Conservation (phyloP, 2,888 invertebrate species). For the Drepana falcataria region DNA sequence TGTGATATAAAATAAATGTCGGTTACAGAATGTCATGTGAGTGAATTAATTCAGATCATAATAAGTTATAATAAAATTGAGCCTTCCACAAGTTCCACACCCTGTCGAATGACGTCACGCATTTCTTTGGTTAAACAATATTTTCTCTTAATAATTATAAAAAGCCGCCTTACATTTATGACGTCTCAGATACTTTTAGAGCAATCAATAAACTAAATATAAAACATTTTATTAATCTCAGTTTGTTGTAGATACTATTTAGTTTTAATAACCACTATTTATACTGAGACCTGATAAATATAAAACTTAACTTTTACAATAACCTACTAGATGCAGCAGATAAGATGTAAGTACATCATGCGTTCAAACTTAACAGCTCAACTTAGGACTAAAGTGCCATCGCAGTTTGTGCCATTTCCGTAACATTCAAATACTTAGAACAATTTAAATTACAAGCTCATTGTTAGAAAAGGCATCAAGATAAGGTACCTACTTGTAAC, state of each 20-base stretch:
- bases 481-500: neutral
- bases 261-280: neutral
- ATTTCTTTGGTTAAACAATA: conserved; percentile 19
- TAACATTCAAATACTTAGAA: neutral
- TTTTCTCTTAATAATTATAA: neutral
- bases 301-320: neutral
- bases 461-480: neutral
- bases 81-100: conserved; percentile 6
- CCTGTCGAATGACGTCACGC: neutral
- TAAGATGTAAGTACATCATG: conserved; percentile 10
- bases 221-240: too few species aligned
- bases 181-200: neutral
- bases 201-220: too few species aligned
- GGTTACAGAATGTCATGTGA: conserved; percentile 15
- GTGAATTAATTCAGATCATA: conserved; percentile 14
- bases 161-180: neutral
- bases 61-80: conserved; percentile 12
- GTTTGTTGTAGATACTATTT: too few species aligned
- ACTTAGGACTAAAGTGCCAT: neutral
- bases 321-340: conserved; percentile 3
- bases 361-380: conserved; percentile 11
- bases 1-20: conserved; percentile 2
- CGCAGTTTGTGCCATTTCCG: neutral
- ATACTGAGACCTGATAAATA: neutral
- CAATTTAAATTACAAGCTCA: neutral